phyloP scores from a whole-genome alignment of 2,888 invertebrate genomes.

The Eurytoma californica region DNA sequence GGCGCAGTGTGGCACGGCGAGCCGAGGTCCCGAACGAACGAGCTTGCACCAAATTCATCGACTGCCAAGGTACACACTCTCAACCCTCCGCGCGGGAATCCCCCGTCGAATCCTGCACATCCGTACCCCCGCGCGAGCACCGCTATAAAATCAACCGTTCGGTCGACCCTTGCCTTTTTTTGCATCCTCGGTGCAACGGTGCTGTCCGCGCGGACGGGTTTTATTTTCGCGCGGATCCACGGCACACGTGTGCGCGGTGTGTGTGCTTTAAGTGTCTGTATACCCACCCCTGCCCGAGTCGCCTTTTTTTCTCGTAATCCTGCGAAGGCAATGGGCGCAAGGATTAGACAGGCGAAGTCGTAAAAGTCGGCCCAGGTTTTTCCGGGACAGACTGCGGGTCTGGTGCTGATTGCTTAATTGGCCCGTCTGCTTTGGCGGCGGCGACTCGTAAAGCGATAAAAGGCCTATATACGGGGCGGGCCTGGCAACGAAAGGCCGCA shows the following conservation, averaged over 20 bases:
- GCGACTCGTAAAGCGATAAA: conserved; percentile 8
- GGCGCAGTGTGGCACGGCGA: conserved; percentile 50
- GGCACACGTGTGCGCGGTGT: background rate
- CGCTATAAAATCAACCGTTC: too few relatives aligned
- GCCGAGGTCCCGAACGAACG: conserved; percentile 45
- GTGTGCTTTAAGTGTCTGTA: too few relatives aligned
- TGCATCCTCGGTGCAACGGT: background rate
- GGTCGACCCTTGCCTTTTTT: too few relatives aligned
- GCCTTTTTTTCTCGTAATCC: too few relatives aligned
- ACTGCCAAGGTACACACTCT: conserved; percentile 11
- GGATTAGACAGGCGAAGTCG: too few relatives aligned
- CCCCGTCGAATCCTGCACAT: background rate
- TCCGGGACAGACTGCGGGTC: background rate
- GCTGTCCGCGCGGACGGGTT: too few relatives aligned
- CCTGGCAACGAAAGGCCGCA: background rate
- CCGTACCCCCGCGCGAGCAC: too few relatives aligned
- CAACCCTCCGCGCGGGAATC: background rate
- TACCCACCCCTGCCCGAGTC: too few relatives aligned
- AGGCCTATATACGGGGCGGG: background rate
- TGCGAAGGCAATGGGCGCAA: too few relatives aligned
- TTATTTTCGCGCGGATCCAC: background rate
- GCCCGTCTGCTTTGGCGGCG: background rate
- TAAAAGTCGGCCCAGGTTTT: background rate
- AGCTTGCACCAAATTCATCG: conserved; percentile 28
- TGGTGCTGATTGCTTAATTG: conserved; percentile 1